phyloP scores from a whole-genome alignment of 2,888 invertebrate genomes.

The Scaptomyza tumidula region DNA sequence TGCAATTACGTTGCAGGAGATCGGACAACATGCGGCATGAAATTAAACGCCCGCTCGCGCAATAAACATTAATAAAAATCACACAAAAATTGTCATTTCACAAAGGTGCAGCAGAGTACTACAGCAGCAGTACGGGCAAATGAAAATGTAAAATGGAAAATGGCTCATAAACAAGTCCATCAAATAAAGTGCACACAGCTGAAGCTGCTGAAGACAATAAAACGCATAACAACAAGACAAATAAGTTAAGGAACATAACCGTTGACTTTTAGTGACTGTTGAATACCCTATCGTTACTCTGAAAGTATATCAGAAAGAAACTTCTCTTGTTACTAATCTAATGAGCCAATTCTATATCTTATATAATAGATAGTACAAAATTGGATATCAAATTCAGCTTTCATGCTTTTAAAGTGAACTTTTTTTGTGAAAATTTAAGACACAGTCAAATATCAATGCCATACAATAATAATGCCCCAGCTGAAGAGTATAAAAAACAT shows the following conservation, averaged over 20 bases:
- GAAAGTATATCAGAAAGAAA: too few species aligned
- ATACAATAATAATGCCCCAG: background rate
- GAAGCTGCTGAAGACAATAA: constrained; percentile 54
- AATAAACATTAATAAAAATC: constrained; percentile 78
- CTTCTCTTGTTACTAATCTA: too few species aligned
- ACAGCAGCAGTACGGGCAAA: constrained; percentile 15
- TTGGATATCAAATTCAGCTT: too few species aligned
- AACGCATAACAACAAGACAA: constrained; percentile 30
- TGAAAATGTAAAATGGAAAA: constrained; percentile 56
- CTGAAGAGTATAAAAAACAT: constrained; percentile 12
- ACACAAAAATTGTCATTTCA: constrained; percentile 70
- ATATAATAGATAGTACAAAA: too few species aligned
- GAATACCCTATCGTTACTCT: background rate
- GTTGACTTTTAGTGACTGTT: fast-evolving
- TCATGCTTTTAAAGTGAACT: too few species aligned
- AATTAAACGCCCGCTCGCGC: constrained; percentile 67
- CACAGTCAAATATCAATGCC: too few species aligned
- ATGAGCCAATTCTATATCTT: too few species aligned
- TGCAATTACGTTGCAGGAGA: constrained; percentile 56
- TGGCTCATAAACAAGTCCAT: constrained; percentile 78
- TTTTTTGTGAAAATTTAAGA: too few species aligned
- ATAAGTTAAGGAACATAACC: background rate
- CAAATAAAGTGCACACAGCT: constrained; percentile 77
- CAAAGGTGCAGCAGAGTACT: constrained; percentile 50
- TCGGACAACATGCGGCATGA: constrained; percentile 54